These are phyloP conservation scores for Sporophila hypoxantha DNA, from an alignment of 2,113 vertebrate species.

Conservation along the genomic window DNA sequence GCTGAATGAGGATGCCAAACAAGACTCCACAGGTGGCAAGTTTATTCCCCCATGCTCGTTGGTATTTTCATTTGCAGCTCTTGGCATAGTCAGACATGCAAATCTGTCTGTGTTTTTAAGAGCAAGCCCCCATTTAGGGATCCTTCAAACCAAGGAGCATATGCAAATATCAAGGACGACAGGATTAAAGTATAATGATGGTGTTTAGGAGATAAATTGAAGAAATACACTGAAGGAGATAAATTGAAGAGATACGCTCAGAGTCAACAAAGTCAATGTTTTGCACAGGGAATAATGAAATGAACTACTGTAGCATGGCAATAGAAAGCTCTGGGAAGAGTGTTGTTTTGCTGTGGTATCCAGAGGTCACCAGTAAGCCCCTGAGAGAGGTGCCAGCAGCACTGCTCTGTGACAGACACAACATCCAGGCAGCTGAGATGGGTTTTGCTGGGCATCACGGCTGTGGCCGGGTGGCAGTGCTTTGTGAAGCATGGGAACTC, in stretches of 20 bases:
- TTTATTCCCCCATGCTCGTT: conserved; percentile 7
- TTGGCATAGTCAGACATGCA: conserved; percentile 8
- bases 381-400: neutral
- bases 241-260: neutral
- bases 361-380: neutral
- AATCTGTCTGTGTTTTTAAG: neutral
- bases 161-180: neutral
- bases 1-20: conserved; percentile 45
- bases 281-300: neutral
- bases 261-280: neutral
- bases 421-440: rapidly evolving
- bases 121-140: neutral
- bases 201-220: neutral
- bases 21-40: conserved; percentile 45
- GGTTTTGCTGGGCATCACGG: neutral
- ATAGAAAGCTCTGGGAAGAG: neutral
- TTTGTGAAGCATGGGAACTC: neutral
- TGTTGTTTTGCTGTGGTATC: neutral
- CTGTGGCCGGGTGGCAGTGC: rapidly evolving
- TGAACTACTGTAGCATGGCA: neutral
- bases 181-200: neutral
- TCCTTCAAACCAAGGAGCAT: neutral
- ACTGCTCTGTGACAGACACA: neutral
- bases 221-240: neutral
- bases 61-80: conserved; percentile 42